phyloP scores from a whole-genome alignment of 2,797 vertebrate genomes.

The Melanotaenia pygmaea region DNA sequence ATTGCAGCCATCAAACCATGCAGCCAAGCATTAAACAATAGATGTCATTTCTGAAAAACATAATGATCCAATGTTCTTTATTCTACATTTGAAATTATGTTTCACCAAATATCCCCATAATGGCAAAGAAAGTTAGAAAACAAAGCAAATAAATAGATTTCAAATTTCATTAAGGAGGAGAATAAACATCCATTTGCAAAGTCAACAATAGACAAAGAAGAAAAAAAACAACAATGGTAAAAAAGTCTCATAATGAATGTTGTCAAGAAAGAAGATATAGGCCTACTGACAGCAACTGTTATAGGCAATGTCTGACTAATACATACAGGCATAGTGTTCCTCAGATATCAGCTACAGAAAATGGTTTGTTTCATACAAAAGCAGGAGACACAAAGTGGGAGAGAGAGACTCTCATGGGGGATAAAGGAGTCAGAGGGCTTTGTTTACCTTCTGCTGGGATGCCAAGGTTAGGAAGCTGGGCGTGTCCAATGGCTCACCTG shows the following conservation, averaged over 20 bases:
- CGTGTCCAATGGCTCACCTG: constrained; percentile 62
- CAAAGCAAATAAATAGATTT: constrained; percentile 53
- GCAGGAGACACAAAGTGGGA: constrained; percentile 11
- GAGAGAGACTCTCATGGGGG: constrained; percentile 35
- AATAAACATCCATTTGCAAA: constrained; percentile 73
- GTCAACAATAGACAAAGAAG: constrained; percentile 70
- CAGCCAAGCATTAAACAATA: constrained; percentile 72
- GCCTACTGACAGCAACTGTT: constrained; percentile 64
- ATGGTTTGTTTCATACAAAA: constrained; percentile 46
- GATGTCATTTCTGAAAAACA: constrained; percentile 51
- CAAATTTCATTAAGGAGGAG: constrained; percentile 59
- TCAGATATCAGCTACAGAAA: constrained; percentile 62
- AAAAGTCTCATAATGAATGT: constrained; percentile 60
- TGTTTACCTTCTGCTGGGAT: constrained; percentile 55
- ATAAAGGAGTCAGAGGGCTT: constrained; percentile 59
- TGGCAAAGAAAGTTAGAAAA: constrained; percentile 50
- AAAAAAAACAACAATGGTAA: constrained; percentile 47
- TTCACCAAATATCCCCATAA: constrained; percentile 47
- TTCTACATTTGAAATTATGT: constrained; percentile 63
- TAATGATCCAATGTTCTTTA: constrained; percentile 56
- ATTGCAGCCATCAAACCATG: constrained; percentile 60
- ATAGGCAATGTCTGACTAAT: constrained; percentile 66
- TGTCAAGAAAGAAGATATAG: constrained; percentile 63
- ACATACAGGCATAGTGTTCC: constrained; percentile 41
- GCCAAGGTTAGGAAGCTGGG: constrained; percentile 56